A percentile compares a stretch with the other conserved stretches of the same genome.
Conservation (phyloP, 2,888 invertebrate genomes). For the Adela reaumurella region DNA sequence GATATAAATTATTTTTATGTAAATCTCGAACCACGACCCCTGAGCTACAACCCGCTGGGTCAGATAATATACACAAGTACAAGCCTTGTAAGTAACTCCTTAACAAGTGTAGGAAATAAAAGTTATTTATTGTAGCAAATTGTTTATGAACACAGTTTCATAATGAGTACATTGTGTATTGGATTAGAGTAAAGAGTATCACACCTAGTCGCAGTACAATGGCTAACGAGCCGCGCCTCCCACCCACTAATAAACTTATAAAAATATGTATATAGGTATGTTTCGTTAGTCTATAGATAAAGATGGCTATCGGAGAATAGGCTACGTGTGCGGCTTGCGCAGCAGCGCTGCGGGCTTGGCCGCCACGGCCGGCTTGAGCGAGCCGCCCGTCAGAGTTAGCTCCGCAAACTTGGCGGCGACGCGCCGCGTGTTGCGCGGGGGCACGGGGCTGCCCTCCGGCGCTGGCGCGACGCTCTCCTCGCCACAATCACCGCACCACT, state of each 20-base stretch:
- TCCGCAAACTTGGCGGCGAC: slow-evolving; percentile 64
- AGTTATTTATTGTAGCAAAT: not conserved
- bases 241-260: not conserved
- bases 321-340: slow-evolving; percentile 24
- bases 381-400: slow-evolving; percentile 60
- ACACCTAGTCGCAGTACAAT: not conserved
- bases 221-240: not conserved
- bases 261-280: not conserved
- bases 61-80: no score
- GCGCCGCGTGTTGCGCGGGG: slow-evolving; percentile 59
- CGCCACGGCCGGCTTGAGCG: slow-evolving; percentile 71
- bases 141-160: no score
- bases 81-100: no score
- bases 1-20: no score
- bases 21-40: no score
- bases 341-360: slow-evolving; percentile 76
- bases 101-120: not conserved
- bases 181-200: not conserved
- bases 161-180: not conserved
- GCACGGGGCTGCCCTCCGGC: slow-evolving; percentile 40
- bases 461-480: slow-evolving; percentile 8
- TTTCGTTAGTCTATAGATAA: not conserved
- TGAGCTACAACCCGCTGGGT: no score
- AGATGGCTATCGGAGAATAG: not conserved
- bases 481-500: not conserved